Base-by-base conservation (phyloP, 2,113 vertebrate species). In the Pteronura brasiliensis region DNA sequence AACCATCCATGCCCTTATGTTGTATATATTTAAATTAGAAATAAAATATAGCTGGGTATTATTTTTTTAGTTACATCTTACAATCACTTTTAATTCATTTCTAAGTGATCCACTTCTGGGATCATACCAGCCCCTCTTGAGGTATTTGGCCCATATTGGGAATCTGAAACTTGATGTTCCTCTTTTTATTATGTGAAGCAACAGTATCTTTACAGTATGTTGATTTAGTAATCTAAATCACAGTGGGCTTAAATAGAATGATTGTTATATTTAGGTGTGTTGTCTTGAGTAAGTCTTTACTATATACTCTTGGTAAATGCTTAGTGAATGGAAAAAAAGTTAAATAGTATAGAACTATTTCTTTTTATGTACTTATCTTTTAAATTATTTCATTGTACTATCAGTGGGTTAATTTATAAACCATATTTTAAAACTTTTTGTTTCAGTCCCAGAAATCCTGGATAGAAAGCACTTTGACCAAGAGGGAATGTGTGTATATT, bases 401-500 rank as follows among this genome's bases (percentile, higher is more conserved):
- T 86, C 79, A 92, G 14, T 83, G 39, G 27, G 34, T 93, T 98
- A 90, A 93, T 36, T 93, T 96, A 76, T 81, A 97, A 96, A 95
- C 20, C 12, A 14, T 96, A n/a, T 42, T 96, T 93, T 82, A 92
- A 93, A 93, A 94, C 8, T 89, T 93, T 95, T 87, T 97, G 98
- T 98, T 99, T 79, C 98, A 99, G 99, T 99, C 99, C 99, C 99
- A 99, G 99, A 99, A 99, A 99, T 99, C 99, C 99, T 99, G 99
- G 99, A 99, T 99, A 99, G 99, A 99, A 99, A 99, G 99, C 98
- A 99, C 99, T 99, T 99, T 99, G 99, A 99, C 99, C 98, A 99
- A 99, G 99, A 99, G 99, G 99, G 99, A 99, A 99, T 99, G 99
- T 99, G 99, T 99, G 80, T 99, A 99, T 98, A 99, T 99, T 98